phyloP scores from a whole-genome alignment of 2,797 vertebrate genomes.

The Melanotaenia trifasciata region DNA sequence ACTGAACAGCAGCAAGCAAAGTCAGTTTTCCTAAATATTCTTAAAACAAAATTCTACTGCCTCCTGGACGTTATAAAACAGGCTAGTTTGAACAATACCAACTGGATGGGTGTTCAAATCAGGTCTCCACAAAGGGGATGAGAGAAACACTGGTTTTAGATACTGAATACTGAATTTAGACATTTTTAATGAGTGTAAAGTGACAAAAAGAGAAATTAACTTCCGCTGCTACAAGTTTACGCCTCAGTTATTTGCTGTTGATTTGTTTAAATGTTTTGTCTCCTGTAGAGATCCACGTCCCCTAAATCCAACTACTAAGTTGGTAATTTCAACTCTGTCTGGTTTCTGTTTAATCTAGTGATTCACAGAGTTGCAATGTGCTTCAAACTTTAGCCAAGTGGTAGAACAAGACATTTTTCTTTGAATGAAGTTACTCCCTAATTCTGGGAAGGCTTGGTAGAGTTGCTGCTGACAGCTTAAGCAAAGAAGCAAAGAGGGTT shows the following conservation, averaged over 20 bases:
- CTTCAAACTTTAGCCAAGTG: neutral
- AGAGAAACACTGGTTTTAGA: no score
- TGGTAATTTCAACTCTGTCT: neutral
- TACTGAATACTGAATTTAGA: no score
- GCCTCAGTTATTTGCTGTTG: neutral
- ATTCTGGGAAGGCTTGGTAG: neutral
- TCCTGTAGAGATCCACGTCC: neutral
- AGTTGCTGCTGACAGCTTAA: neutral
- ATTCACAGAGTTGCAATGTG: neutral
- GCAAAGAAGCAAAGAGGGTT: neutral
- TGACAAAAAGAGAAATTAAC: neutral
- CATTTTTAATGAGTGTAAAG: neutral
- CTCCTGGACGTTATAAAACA: no score
- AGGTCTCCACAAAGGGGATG: no score
- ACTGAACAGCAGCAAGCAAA: no score
- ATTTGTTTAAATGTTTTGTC: neutral
- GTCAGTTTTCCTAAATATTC: no score
- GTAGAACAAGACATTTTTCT: neutral
- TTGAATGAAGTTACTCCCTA: neutral
- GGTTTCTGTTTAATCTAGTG: neutral
- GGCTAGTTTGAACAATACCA: no score
- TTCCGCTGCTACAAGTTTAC: neutral
- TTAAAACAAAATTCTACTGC: no score
- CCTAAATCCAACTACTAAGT: neutral
- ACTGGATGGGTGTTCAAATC: no score